phyloP scores from a whole-genome alignment of 2,888 invertebrate species.

The Hemicrepidius hirtus region DNA sequence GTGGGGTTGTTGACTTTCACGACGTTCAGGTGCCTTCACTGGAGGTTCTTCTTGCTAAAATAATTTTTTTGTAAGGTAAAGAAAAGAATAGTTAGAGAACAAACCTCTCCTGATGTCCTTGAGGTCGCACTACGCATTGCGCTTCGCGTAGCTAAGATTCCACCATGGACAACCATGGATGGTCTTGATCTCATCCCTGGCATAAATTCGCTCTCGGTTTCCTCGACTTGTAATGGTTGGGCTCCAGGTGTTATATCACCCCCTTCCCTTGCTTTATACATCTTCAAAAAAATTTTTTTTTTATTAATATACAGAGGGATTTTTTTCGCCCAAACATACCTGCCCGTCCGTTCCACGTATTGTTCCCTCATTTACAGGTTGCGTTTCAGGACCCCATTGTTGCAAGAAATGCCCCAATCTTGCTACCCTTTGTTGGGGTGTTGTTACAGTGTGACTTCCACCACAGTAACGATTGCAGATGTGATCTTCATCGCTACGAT shows the following conservation, averaged over 20 bases:
- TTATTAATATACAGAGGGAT: too few relatives aligned
- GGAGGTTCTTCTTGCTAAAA: neutral
- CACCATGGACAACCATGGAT: slow-evolving; percentile 47
- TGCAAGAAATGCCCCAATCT: slow-evolving; percentile 79
- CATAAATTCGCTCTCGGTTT: neutral
- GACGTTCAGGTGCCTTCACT: neutral
- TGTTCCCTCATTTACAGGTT: slow-evolving; percentile 72
- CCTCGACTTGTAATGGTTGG: neutral
- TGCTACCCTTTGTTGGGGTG: slow-evolving; percentile 82
- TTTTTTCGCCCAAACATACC: slow-evolving; percentile 51
- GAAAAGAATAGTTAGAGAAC: too few relatives aligned
- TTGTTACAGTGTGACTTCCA: slow-evolving; percentile 84
- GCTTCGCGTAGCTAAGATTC: slow-evolving; percentile 25
- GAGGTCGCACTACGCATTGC: slow-evolving; percentile 4
- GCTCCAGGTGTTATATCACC: neutral
- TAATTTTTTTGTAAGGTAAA: neutral
- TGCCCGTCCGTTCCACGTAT: slow-evolving; percentile 67
- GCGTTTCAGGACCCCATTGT: slow-evolving; percentile 80
- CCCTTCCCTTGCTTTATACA: slow-evolving; percentile 35
- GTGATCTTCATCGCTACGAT: slow-evolving; percentile 69
- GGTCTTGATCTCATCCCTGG: slow-evolving; percentile 30
- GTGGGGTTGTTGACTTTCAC: neutral
- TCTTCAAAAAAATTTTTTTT: slow-evolving; percentile 5
- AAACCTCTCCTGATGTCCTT: slow-evolving; percentile 8
- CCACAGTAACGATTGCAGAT: slow-evolving; percentile 85